phyloP scores from a whole-genome alignment of 2,797 vertebrate genomes.

The Tamandua tetradactyla region DNA sequence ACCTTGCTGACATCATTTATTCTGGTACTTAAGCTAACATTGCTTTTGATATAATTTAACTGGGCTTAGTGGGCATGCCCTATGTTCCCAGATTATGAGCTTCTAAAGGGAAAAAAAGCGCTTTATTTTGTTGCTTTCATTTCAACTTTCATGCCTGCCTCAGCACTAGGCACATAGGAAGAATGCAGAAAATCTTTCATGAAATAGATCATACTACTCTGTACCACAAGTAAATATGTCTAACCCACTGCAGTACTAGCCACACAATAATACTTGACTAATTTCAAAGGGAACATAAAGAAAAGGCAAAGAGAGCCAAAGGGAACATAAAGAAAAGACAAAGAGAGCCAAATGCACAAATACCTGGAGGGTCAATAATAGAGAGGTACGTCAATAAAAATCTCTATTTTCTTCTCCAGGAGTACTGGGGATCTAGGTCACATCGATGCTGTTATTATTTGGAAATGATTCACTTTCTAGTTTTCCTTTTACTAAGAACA shows the following conservation, averaged over 20 bases:
- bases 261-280: not conserved
- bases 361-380: not conserved
- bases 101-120: not conserved
- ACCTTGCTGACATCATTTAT: not conserved
- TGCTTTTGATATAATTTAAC: not conserved
- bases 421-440: not conserved
- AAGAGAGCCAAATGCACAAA: conserved; percentile 30
- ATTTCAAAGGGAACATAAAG: not conserved
- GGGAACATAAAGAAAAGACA: too few relatives aligned
- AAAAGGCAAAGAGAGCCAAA: conserved; percentile 40
- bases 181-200: not conserved
- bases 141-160: not conserved
- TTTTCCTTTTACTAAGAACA: conserved; percentile 46
- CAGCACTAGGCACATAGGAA: not conserved
- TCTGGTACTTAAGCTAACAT: not conserved
- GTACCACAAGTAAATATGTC: not conserved
- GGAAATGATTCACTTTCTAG: conserved; percentile 51
- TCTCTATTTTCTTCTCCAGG: not conserved
- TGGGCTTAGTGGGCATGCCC: not conserved
- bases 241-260: not conserved
- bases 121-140: not conserved
- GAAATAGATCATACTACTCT: conserved; percentile 34
- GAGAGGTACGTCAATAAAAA: not conserved
- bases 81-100: not conserved
- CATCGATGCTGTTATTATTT: conserved; percentile 5